phyloP scores from a whole-genome alignment of 2,797 vertebrate species.

The Diceros bicornis region DNA sequence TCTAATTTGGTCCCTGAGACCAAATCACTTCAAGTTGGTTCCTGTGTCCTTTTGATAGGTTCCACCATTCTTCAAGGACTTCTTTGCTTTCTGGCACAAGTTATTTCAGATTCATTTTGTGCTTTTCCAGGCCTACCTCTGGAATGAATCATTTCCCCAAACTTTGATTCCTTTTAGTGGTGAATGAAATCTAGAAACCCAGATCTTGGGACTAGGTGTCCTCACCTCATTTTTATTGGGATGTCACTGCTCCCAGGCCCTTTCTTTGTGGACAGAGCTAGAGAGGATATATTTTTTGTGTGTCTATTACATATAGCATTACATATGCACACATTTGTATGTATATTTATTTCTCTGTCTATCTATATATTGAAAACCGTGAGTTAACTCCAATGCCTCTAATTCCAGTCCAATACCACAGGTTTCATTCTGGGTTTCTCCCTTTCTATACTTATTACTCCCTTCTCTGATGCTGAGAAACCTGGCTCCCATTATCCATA shows the following conservation, averaged over 20 bases:
- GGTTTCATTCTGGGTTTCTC: constrained; percentile 33
- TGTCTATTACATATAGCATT: not conserved
- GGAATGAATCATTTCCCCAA: constrained; percentile 24
- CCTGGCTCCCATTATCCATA: not conserved
- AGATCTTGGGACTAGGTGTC: not conserved
- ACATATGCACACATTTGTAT: not conserved
- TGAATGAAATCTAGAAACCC: constrained; percentile 1
- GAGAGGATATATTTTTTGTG: not conserved
- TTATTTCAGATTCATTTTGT: not conserved
- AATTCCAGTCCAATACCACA: not conserved
- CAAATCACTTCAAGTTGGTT: not conserved
- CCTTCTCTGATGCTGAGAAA: constrained; percentile 35
- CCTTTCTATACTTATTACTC: not conserved
- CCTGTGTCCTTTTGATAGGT: not conserved
- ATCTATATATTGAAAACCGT: not conserved
- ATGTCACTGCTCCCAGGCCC: not conserved
- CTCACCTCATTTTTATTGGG: constrained; percentile 42
- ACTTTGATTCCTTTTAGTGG: not conserved
- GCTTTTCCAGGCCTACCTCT: not conserved
- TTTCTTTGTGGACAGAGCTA: not conserved
- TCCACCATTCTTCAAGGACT: not conserved
- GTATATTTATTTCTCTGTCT: not conserved
- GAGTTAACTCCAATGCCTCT: not conserved
- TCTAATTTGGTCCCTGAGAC: not conserved
- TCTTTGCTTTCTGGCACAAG: constrained; percentile 41